phyloP scores from a whole-genome alignment of 1,140 invertebrate genomes.

The Pissodes strobi region DNA sequence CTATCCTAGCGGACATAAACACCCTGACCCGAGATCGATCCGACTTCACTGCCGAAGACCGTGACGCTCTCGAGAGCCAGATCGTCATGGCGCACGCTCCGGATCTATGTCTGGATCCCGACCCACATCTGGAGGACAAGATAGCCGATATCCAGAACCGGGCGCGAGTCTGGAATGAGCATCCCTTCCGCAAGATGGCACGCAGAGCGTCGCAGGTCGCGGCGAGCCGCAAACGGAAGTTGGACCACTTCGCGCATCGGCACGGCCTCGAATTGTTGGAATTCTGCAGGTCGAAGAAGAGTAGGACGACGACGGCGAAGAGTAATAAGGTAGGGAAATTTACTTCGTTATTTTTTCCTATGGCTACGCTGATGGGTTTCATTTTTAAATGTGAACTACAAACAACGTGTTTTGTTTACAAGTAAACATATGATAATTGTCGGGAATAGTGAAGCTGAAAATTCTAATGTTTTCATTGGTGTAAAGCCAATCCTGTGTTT shows the following conservation, averaged over 20 bases:
- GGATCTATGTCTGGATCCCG: slow-evolving; percentile 84
- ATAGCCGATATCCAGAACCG: slow-evolving; percentile 75
- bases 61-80: slow-evolving; percentile 78
- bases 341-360: too few species aligned
- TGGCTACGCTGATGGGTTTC: too few species aligned
- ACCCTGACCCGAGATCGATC: slow-evolving; percentile 43
- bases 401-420: too few species aligned
- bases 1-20: slow-evolving; percentile 52
- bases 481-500: too few species aligned
- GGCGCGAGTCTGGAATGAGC: slow-evolving; percentile 68
- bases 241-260: slow-evolving; percentile 80
- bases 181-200: slow-evolving; percentile 73
- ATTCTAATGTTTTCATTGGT: too few species aligned
- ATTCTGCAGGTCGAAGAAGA: slow-evolving; percentile 58
- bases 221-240: slow-evolving; percentile 84
- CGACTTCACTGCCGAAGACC: slow-evolving; percentile 72
- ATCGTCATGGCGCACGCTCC: slow-evolving; percentile 81
- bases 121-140: slow-evolving; percentile 75
- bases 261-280: slow-evolving; percentile 76
- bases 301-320: slow-evolving; percentile 25
- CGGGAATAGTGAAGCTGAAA: too few species aligned
- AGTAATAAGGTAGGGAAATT: background rate
- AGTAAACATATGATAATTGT: too few species aligned
- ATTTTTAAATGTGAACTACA: too few species aligned
- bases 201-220: slow-evolving; percentile 77